Percentiles rank a stretch among this genome's conserved stretches.
phyloP scores from a whole-genome alignment of 2,888 invertebrate genomes.

The Scaptomyza caliginosa region DNA sequence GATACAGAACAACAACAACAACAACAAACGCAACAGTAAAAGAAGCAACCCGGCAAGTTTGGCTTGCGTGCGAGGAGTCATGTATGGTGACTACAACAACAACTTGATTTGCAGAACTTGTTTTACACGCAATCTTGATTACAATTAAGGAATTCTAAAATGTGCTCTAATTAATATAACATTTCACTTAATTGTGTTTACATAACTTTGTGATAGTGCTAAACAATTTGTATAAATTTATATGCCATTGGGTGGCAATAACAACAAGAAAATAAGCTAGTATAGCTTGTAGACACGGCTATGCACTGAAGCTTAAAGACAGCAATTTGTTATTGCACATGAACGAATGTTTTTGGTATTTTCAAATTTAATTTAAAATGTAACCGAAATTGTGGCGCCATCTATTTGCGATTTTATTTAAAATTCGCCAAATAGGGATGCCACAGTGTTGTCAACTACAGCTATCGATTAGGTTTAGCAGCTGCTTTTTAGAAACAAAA shows the following conservation, averaged over 20 bases:
- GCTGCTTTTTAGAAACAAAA: constrained; percentile 15
- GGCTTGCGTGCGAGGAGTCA: constrained; percentile 57
- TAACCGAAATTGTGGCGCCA: constrained; percentile 9
- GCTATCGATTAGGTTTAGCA: constrained; percentile 13
- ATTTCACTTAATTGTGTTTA: constrained; percentile 67
- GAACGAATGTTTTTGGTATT: not conserved
- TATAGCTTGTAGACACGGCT: not conserved
- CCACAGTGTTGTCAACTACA: constrained; percentile 2
- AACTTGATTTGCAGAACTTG: constrained; percentile 71
- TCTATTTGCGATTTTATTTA: not conserved
- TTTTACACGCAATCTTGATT: constrained; percentile 76
- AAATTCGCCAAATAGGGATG: not conserved
- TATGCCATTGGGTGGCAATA: not conserved
- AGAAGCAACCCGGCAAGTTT: constrained; percentile 32
- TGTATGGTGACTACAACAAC: constrained; percentile 29
- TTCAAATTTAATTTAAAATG: constrained; percentile 24
- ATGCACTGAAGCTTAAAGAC: not conserved
- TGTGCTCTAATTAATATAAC: constrained; percentile 73
- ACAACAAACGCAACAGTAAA: constrained; percentile 8
- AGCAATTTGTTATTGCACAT: not conserved
- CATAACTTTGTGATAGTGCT: constrained; percentile 38
- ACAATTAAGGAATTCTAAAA: constrained; percentile 76
- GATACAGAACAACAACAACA: constrained; percentile 36
- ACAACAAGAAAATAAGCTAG: not conserved
- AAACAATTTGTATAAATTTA: constrained; percentile 9